Evolutionary conservation across 2,888 invertebrate species (phyloP).

Genomic region (Apodemia duryi): DNA sequence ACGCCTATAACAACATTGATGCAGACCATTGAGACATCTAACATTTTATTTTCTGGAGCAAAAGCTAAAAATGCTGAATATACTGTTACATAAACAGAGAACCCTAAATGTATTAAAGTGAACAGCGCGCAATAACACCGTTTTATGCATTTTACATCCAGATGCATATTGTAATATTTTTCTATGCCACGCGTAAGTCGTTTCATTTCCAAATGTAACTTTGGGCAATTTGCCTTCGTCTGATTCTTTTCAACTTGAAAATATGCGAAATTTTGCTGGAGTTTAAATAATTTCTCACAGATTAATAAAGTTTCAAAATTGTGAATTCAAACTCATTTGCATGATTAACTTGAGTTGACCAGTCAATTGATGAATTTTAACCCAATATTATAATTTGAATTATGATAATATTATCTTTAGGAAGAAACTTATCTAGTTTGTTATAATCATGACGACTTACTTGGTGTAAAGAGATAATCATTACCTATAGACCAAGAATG

Average conservation of each 20-base stretch:
- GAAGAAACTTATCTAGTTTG: neutral
- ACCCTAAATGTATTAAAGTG: conserved; percentile 40
- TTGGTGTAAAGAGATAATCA: neutral
- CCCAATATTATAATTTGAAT: neutral
- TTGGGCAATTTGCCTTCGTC: conserved; percentile 18
- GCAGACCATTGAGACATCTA: neutral
- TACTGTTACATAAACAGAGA: conserved; percentile 12
- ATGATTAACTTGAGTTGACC: conserved; percentile 7
- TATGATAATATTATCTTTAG: neutral
- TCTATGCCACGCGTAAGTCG: conserved; percentile 29
- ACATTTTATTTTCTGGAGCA: neutral
- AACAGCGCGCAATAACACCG: conserved; percentile 41
- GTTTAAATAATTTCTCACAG: conserved; percentile 19
- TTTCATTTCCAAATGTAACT: conserved; percentile 21
- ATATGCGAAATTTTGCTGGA: conserved; percentile 20
- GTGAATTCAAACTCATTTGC: conserved; percentile 7
- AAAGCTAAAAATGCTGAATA: conserved; percentile 15
- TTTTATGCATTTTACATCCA: conserved; percentile 33
- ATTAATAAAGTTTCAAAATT: conserved; percentile 10
- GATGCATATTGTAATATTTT: conserved; percentile 30
- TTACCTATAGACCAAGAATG: neutral
- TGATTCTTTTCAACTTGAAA: conserved; percentile 13
- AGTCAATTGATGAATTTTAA: conserved; percentile 5
- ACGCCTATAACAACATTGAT: no score
- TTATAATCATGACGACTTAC: no score